These are phyloP conservation scores for Lymantria dispar DNA, from an alignment of 2,888 invertebrate species.

Conservation along the genomic window DNA sequence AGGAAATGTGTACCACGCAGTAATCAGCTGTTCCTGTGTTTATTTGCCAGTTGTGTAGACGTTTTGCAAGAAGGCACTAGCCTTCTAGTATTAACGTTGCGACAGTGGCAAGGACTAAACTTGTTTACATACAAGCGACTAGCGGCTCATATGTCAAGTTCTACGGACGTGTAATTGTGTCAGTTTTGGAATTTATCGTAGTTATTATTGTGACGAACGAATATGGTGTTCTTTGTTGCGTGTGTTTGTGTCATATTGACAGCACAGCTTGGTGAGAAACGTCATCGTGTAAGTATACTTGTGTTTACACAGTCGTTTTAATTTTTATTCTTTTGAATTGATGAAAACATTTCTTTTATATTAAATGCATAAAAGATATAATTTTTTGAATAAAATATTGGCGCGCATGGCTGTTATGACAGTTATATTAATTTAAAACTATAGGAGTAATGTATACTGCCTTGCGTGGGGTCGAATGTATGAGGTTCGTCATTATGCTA, in stretches of 20 bases:
- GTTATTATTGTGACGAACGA: slow-evolving; percentile 8
- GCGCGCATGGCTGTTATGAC: too few species aligned
- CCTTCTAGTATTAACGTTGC: slow-evolving; percentile 7
- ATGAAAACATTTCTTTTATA: too few species aligned
- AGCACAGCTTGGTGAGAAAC: slow-evolving; percentile 29
- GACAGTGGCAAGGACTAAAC: slow-evolving; percentile 31
- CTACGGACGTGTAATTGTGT: slow-evolving; percentile 14
- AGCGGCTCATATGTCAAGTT: neutral
- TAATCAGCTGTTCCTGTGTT: slow-evolving; percentile 22
- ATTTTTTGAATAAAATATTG: too few species aligned
- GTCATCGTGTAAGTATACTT: slow-evolving; percentile 23
- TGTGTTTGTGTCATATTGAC: slow-evolving; percentile 34
- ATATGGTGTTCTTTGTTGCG: slow-evolving; percentile 33
- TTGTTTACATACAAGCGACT: slow-evolving; percentile 30
- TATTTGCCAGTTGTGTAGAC: neutral
- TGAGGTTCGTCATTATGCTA: too few species aligned
- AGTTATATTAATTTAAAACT: too few species aligned
- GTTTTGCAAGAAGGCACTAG: slow-evolving; percentile 7
- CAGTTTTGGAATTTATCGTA: neutral
- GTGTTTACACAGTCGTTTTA: too few species aligned
- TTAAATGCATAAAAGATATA: too few species aligned
- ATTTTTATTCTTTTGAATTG: too few species aligned
- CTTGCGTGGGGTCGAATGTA: too few species aligned
- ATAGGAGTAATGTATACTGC: too few species aligned
- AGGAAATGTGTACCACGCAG: slow-evolving; percentile 18